Percentiles rank a stretch among this genome's conserved stretches.
These are phyloP conservation scores for Staurois parvus DNA, from an alignment of 2,797 vertebrate genomes.

Conservation along the genomic window DNA sequence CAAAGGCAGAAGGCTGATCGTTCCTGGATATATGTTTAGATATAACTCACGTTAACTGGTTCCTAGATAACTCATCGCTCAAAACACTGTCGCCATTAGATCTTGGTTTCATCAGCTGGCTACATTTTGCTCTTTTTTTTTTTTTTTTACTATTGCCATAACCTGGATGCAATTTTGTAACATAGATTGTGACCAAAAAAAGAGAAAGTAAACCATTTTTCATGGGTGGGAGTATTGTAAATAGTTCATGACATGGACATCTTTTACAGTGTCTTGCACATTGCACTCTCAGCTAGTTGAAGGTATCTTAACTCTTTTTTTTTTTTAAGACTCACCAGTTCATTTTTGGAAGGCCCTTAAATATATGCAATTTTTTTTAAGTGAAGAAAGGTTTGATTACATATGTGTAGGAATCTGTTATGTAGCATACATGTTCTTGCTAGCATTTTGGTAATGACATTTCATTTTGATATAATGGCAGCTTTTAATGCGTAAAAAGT, in stretches of 20 bases:
- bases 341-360: not conserved
- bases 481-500: conserved; percentile 15
- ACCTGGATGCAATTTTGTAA: conserved; percentile 37
- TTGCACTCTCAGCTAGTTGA: conserved; percentile 6
- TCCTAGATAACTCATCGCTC: conserved; percentile 48
- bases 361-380: conserved; percentile 12
- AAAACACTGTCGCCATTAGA: conserved; percentile 49
- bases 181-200: conserved; percentile 30
- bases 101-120: conserved; percentile 23
- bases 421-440: conserved; percentile 12
- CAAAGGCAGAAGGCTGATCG: conserved; percentile 37
- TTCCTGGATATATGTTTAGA: conserved; percentile 46
- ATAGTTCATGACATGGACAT: conserved; percentile 10
- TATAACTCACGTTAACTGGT: conserved; percentile 40
- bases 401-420: not conserved
- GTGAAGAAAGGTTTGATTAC: not conserved
- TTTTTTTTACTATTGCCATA: not conserved
- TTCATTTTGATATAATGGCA: conserved; percentile 1
- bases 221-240: not conserved
- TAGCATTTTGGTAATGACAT: not conserved
- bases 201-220: conserved; percentile 18
- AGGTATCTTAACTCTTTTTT: not conserved
- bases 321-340: not conserved
- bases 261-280: conserved; percentile 36
- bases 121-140: conserved; percentile 6